Evolutionary conservation across 2,888 invertebrate genomes (phyloP), one percentile per base, ranked within the genome.

Genomic region (Rhagophthalmus giganteus): DNA sequence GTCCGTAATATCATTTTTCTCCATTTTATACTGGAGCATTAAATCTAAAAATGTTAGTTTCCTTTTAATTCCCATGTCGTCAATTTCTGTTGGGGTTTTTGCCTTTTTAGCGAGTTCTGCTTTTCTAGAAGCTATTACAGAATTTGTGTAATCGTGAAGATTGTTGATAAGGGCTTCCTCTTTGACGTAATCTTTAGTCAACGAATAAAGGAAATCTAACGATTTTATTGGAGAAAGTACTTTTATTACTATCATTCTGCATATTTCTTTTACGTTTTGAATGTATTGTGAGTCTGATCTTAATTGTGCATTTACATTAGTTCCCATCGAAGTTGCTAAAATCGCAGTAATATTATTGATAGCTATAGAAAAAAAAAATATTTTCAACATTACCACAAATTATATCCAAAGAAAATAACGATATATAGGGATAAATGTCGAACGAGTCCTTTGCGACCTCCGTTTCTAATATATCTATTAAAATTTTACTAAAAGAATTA

Each of bases 291-390:
- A 85, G 56, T 87, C 79, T 5, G 77, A 76, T 64, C 86, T 76
- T 2, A 76, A 75, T 69, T 91, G 90, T 11, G 10, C 88, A 66
- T 87, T 78, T 0, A 90, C 76, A 15, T 81, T 79, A 6, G 83
- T 81, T 0, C 92, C 93, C 92, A 94, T 93, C 7, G 93, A 87
- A 3, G 90, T 86, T 76, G 93, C 92, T 88, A 76, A 34, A 78
- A 48, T 13, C n/a, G n/a, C n/a, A n/a, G n/a, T n/a, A n/a, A n/a
- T n/a, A n/a, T n/a, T n/a, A n/a, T n/a, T n/a, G n/a, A n/a, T n/a
- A 14, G 4, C 2, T 4, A n/a, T 13, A 25, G 9, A 13, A 7
- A 25, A 16, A 7, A 9, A 20, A 7, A 20, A 24, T n/a, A 25
- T n/a, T 1, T 26, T 35, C n/a, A 12, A 24, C 52, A 65, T 70